Evolutionary conservation across 2,797 vertebrate species (phyloP), one percentile per base, ranked within the genome.

Genomic region (Bryconaethiops microstoma): DNA sequence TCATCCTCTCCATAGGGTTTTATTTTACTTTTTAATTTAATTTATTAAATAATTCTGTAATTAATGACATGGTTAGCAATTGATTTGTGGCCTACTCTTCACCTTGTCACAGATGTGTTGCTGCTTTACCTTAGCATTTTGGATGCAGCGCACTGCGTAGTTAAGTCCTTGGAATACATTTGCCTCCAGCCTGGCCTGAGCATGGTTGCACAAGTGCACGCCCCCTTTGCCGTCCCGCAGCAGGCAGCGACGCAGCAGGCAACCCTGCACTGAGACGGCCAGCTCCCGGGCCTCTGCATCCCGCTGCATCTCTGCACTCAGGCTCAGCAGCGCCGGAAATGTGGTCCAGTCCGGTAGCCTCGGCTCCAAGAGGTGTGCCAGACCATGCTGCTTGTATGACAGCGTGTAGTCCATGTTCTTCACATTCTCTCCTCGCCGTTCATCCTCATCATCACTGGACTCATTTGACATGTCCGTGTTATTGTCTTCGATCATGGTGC

Each of bases 211-310:
- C 84, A 97, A 87, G 63, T 97, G 94, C 57, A 97, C 89, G 0
- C 96, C 96, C 4, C 96, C 96, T 82, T 96, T 96, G 2, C 95
- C 95, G 0, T 96, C 95, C 52, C 94, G 92, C 89, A 98, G 96
- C 81, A 98, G 94, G 91, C 96, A 97, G 84, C 93, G 95, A 72
- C 90, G 92, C 84, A 96, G 74, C 48, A 96, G 83, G 88, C 95
- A 98, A 86, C 96, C 96, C 76, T 94, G 95, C 73, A 95, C 89
- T 0, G 93, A 93, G 45, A 55, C 89, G 12, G 91, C 92, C 72
- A 96, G 88, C 5, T 92, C 91, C 84, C 95, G 94, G 59, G 95
- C 95, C 64, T 96, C 95, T 6, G 93, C 92, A 89, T 97, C 95
- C 83, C 92, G 92, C 74, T 96, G 95, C 65, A 98, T 90, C 88